Base-by-base conservation (phyloP, 1,140 invertebrate genomes). In the Melipona quadrifasciata region DNA sequence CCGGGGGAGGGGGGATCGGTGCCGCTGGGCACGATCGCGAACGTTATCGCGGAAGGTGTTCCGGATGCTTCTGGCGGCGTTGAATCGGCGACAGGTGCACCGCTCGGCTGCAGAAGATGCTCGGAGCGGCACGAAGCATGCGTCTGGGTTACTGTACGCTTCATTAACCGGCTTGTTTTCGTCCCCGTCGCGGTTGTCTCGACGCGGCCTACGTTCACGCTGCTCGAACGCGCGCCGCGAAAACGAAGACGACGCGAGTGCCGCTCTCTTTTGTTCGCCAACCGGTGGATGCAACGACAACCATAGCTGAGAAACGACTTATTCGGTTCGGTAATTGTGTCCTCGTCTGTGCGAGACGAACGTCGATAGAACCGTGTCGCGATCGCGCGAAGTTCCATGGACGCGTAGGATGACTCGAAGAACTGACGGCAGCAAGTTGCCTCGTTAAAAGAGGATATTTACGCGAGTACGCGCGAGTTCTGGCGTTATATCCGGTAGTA, bases 101-200 rank as follows among this genome's bases (percentile, higher is more conserved):
- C n/a, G 53, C 53, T 21, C 31, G 21, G 8, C 47, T 71, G 55
- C 57, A n/a, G 68, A 75, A 34, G 80, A 88, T 65, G 71, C 58
- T 79, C 65, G 53, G 39, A 73, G 58, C 79, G 16, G 51, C 72
- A 57, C 57, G 27, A 57, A 53, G 65, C 61, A 57, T 64, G 74
- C 82, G 57, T 68, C 55, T 51, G 61, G 81, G n/a, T 27, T 74
- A 88, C 74, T 89, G 85, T 90, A 77, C 61, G 81, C 89, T 90
- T 90, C 89, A 89, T 90, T 90, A 90, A 87, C 82, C 82, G 71
- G n/a, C 73, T 70, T 90, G 89, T 90, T 87, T 80, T 84, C 73
- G 75, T 74, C 58, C 80, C 58, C 39, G 75, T 70, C 86, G 39
- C 19, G 27, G 51, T 57, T 55, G 79, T 74, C n/a, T 57, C 57